Evolutionary conservation across 2,113 vertebrate genomes (phyloP), one percentile per base, ranked within the genome.

Genomic region (Papio anubis): DNA sequence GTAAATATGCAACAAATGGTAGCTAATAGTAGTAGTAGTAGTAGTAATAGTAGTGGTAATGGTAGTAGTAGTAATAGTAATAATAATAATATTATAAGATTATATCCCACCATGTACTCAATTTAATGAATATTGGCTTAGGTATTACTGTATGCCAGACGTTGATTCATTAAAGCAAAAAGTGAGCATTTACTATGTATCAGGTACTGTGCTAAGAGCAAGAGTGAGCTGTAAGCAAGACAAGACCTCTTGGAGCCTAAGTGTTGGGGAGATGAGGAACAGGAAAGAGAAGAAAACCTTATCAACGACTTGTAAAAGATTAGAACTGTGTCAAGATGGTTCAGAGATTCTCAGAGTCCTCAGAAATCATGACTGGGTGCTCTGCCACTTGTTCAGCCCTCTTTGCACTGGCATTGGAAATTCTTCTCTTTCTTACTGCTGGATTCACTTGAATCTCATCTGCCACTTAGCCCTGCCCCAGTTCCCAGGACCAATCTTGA

Each of bases 101-200:
- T 94, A 75, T 76, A 40, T 94, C 59, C 48, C 32, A 91, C 25
- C 43, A 90, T 81, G 68, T 30, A 48, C 18, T 96, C 75, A 95
- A 68, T 55, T 84, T 81, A 94, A 83, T 72, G 75, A 75, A 79
- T 85, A 86, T 20, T 95, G 79, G 50, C 48, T 93, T 35, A 61
- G 38, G 40, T 2, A 84, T 87, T 90, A 92, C 52, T 84, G 52
- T 52, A 48, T 80, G 9, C 25, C 50, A 93, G 78, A 21, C 75
- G 48, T 61, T 88, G 45, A 92, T 55, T 94, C 35, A 80, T 90
- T 70, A 92, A 79, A 82, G 52, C 13, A 80, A 93, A 97, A 80
- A 78, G 16, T 88, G 43, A 97, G 11, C 17, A 80, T 94, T 89
- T 90, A 55, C 73, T 73, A 66, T 73, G 8, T 75, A 78, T 75